phyloP scores from a whole-genome alignment of 2,113 vertebrate species.

The Oncorhynchus masou region DNA sequence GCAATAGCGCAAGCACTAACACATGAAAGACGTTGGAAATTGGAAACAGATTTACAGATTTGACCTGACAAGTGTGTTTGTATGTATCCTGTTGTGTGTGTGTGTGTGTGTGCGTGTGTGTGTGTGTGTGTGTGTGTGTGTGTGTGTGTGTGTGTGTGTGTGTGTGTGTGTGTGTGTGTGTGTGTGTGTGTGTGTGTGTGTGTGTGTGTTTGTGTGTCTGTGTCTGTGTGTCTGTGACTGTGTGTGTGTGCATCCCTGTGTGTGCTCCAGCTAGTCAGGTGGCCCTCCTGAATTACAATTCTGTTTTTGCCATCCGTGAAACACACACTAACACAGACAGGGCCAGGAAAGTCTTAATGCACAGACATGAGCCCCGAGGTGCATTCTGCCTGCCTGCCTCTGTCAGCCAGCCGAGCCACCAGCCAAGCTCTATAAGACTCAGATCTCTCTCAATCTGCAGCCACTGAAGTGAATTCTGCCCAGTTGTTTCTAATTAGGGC shows the following conservation, averaged over 20 bases:
- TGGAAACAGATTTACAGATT: constrained; percentile 74
- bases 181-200: not conserved
- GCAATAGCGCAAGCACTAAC: constrained; percentile 58
- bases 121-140: not conserved
- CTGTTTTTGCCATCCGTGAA: constrained; percentile 59
- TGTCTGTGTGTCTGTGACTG: not conserved
- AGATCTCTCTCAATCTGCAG: constrained; percentile 51
- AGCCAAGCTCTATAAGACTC: constrained; percentile 73
- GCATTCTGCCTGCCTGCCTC: constrained; percentile 31
- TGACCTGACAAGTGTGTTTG: constrained; percentile 63
- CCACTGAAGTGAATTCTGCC: constrained; percentile 68
- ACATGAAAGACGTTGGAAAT: constrained; percentile 62
- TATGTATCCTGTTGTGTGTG: constrained; percentile 44
- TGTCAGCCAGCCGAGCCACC: constrained; percentile 62
- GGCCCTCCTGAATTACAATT: constrained; percentile 38
- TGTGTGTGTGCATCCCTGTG: not conserved
- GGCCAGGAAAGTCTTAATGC: constrained; percentile 55
- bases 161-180: constrained; percentile 15
- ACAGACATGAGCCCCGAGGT: constrained; percentile 67
- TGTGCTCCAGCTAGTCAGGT: constrained; percentile 25
- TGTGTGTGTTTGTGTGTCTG: not conserved
- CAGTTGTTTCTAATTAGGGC: constrained; percentile 79
- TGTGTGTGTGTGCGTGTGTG: constrained; percentile 13
- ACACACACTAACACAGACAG: constrained; percentile 46
- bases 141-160: not conserved